Evolutionary conservation across 1,140 invertebrate species (phyloP), one percentile per base, ranked within the genome.

Genomic region (Asobara japonica): DNA sequence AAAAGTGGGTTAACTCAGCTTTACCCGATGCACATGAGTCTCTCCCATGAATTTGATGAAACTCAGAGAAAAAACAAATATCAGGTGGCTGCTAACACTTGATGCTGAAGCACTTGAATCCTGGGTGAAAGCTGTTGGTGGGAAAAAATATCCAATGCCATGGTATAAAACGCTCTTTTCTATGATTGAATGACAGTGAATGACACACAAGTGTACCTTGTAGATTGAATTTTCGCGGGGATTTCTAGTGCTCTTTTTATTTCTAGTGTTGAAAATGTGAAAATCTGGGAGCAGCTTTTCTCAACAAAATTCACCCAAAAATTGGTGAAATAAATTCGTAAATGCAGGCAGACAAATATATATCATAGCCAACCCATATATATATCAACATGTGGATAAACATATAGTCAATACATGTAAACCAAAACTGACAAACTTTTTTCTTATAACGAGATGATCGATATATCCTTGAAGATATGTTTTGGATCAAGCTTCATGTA

Each of bases 181-280:
- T 45, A 45, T 45, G 18, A 36, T 18, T n/a, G 64, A 41, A 65
- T 65, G 33, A 65, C 33, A 36, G 30, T 33, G 33, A 38, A 65
- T 65, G 33, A 36, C 30, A 41, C 33, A 22, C 33, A 25, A 36
- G 64, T 20, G 30, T 41, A 65, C 22, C 30, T 38, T 65, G 13
- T 25, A 10, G 41, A 65, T 36, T 18, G 33, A 36, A 65, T 41
- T 65, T n/a, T n/a, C n/a, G n/a, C 22, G 30, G 10, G 16, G 33
- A 20, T 20, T 65, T 65, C 41, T 41, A 6, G n/a, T n/a, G n/a
- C n/a, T n/a, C 61, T 18, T 20, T 33, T 36, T 56, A 36, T 36
- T 36, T 36, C 5, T 36, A 5, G 22, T 45, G 41, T 16, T 45
- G 41, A 45, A 45, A 45, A n/a, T n/a, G n/a, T n/a, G n/a, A n/a